These are phyloP conservation scores for Passer domesticus DNA, from an alignment of 2,113 vertebrate genomes.

Conservation along the genomic window DNA sequence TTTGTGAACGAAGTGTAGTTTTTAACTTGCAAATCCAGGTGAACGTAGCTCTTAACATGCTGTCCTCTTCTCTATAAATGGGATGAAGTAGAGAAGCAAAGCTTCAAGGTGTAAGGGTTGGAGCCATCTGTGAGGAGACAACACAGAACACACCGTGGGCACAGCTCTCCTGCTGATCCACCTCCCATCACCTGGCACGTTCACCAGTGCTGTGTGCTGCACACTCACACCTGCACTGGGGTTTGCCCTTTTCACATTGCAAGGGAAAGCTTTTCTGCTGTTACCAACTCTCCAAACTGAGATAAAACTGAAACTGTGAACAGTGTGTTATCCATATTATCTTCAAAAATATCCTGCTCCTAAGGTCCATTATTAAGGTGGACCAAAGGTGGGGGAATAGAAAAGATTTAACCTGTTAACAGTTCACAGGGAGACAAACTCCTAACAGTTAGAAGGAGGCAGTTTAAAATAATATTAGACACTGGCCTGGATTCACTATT, in stretches of 20 bases:
- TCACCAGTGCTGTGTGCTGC: background rate
- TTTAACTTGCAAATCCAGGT: slow-evolving; percentile 67
- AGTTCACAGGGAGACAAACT: background rate
- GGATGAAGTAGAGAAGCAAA: slow-evolving; percentile 97
- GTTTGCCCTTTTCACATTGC: background rate
- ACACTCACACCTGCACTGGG: background rate
- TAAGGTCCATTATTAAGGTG: background rate
- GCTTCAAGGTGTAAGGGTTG: slow-evolving; percentile 96
- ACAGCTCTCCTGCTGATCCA: background rate
- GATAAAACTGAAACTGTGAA: background rate
- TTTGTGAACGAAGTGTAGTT: slow-evolving; percentile 66
- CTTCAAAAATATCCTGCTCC: background rate
- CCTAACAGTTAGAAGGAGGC: background rate
- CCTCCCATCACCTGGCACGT: background rate
- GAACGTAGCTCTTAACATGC: slow-evolving; percentile 68
- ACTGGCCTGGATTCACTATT: background rate
- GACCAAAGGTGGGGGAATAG: background rate
- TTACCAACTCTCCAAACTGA: background rate
- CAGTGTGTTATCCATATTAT: background rate
- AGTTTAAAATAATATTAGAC: background rate
- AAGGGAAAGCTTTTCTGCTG: background rate
- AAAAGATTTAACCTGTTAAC: background rate
- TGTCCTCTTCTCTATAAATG: slow-evolving; percentile 84
- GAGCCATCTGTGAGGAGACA: slow-evolving; percentile 88
- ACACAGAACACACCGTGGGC: background rate